Evolutionary conservation across 2,888 invertebrate species (phyloP), one percentile per base, ranked within the genome.

Genomic region (Pollenia labialis): DNA sequence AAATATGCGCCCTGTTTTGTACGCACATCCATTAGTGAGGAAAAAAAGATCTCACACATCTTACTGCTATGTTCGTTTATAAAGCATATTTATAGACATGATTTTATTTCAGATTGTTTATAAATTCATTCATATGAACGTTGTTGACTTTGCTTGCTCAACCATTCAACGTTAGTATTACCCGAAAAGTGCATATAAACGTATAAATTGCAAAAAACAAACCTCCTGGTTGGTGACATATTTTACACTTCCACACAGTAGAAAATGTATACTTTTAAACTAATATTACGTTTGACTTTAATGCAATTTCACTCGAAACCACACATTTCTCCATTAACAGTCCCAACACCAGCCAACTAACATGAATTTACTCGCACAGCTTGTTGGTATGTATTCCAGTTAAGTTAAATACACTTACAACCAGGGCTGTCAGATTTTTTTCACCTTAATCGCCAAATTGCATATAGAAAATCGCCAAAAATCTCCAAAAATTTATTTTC

Each of bases 251-350:
- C 6, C 58, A 52, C 48, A 11, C 23, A 42, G 50, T 4, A 6
- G 10, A 40, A 40, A 14, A 40, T 50, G 23, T 62, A 46, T 50
- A 23, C 50, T 16, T 50, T 50, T 10, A 52, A 75, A 62, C 62
- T 62, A 42, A 50, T 62, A 62, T 75, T 64, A 42, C 75, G 52
- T 52, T 75, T 62, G 50, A 75, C 50, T 64, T 75, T 62, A 75
- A 64, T 75, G 75, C 44, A 75, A 75, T 75, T 75, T 62, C 52
- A 23, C 16, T 75, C 46, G 16, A 46, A 62, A 44, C 50, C 69
- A 71, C 56, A 32, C 48, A 56, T 11, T 48, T 40, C 40, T 40
- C 50, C 60, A 32, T 32, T 62, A 69, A 69, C 40, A 18, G n/a
- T 62, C 48, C n/a, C 32, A 48, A 50, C 9, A 10, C n/a, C 56